Base-by-base conservation (phyloP, 2,888 invertebrate species). In the Acrobasis suavella region DNA sequence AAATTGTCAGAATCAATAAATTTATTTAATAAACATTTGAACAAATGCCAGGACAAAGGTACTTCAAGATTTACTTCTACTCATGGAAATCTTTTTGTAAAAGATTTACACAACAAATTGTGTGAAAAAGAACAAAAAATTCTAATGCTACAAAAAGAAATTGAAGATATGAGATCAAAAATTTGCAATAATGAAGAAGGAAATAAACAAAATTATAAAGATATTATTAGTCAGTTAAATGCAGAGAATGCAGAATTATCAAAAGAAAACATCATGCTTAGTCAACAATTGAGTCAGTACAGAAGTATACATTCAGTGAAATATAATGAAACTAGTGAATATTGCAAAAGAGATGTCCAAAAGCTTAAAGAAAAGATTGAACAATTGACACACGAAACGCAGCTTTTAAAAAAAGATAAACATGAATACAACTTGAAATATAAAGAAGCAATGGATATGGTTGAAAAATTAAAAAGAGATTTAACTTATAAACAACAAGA, bases 41-140 rank as follows among this genome's bases (percentile, higher is more conserved):
- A 65, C 9, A 84, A 74, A 70, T 83, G 80, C 67, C 83, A 80
- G 69, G 78, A 79, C 42, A 72, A 66, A 60, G 70, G 73, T 61
- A 79, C 68, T 61, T 67, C 77, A 9, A 78, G 67, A 67, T 63
- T 63, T 59, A 64, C 67, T 42, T 68, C 66, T 62, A 66, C 78
- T 9, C 66, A 76, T 71, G 82, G 84, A 62, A 86, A 76, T 74
- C 56, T 62, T 64, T 89, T 86, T 75, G 70, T 91, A 3, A 85
- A 80, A 76, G 91, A 92, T 72, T 79, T 93, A 64, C 89, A 92
- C 69, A 74, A 72, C 37, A 89, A 85, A 73, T 74, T 93, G 64
- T 92, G 92, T 86, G 92, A 91, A 74, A 85, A 87, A 80, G 92
- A 93, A 70, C 92, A 92, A 73, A 89, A 82, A 72, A 81, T 90